Conservation (phyloP, 2,888 invertebrate species). For the Barypeithes pellucidus region DNA sequence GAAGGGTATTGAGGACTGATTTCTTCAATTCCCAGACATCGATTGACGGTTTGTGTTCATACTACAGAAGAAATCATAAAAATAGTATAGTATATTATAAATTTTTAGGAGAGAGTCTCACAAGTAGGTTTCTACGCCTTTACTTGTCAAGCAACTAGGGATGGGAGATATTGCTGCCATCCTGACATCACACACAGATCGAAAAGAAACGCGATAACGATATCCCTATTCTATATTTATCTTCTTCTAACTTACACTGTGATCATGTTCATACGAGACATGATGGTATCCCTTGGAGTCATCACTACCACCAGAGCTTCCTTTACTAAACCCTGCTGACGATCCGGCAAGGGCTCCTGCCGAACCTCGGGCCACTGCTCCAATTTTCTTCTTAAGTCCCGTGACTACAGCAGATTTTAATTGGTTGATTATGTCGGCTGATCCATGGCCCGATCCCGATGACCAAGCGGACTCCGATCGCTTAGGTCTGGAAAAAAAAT, state of each 20-base stretch:
- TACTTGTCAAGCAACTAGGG: too few relatives aligned
- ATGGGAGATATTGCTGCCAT: too few relatives aligned
- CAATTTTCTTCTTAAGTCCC: slow-evolving; percentile 73
- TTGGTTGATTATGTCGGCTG: slow-evolving; percentile 58
- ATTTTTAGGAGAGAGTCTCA: too few relatives aligned
- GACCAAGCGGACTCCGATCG: slow-evolving; percentile 46
- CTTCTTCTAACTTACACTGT: slow-evolving; percentile 1
- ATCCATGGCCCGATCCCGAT: slow-evolving; percentile 68
- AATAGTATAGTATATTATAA: not conserved
- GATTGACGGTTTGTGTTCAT: slow-evolving; percentile 24
- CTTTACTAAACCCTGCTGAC: slow-evolving; percentile 72
- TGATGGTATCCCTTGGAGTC: slow-evolving; percentile 43
- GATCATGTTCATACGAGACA: slow-evolving; percentile 39
- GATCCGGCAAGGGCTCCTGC: slow-evolving; percentile 71
- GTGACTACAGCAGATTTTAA: slow-evolving; percentile 63
- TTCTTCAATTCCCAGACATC: slow-evolving; percentile 83
- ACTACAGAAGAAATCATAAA: not conserved
- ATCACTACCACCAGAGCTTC: slow-evolving; percentile 64
- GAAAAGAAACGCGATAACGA: too few relatives aligned
- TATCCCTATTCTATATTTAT: too few relatives aligned
- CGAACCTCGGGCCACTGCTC: slow-evolving; percentile 74
- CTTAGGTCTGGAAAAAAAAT: slow-evolving; percentile 42
- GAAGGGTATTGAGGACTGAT: slow-evolving; percentile 85
- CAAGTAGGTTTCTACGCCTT: too few relatives aligned
- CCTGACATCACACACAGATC: too few relatives aligned